Evolutionary conservation across 2,113 vertebrate genomes (phyloP).

Genomic region (Pandion haliaetus): DNA sequence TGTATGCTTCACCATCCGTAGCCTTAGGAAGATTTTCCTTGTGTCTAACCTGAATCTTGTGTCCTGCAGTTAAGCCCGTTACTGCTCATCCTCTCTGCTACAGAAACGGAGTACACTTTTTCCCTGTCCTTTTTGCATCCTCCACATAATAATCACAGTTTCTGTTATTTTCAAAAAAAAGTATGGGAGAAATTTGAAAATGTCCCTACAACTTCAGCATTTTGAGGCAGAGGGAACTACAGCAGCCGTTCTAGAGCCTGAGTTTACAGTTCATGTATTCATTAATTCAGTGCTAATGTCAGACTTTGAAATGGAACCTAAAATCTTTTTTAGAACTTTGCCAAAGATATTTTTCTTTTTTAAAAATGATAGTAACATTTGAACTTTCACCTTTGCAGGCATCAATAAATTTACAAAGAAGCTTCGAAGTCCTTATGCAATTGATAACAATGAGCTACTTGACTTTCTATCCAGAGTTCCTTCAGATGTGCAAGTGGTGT

Average conservation of each 20-base stretch:
- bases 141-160: neutral
- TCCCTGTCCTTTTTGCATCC: neutral
- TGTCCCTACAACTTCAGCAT: neutral
- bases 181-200: neutral
- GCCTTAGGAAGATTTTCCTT: neutral
- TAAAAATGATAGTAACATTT: neutral
- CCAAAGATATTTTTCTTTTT: neutral
- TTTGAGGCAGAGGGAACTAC: neutral
- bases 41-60: neutral
- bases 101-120: neutral
- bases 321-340: neutral
- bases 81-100: neutral
- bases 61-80: neutral
- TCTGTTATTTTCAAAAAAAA: neutral
- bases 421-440: slow-evolving; percentile 91
- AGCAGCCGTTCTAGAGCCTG: neutral
- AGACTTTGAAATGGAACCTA: neutral
- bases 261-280: neutral
- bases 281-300: neutral
- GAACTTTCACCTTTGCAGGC: slow-evolving; percentile 76
- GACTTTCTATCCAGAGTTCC: slow-evolving; percentile 97
- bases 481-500: slow-evolving; percentile 96
- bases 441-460: slow-evolving; percentile 97
- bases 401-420: slow-evolving; percentile 99
- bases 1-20: neutral